Base-by-base conservation (phyloP, 2,113 vertebrate species). In the Myocastor coypus region DNA sequence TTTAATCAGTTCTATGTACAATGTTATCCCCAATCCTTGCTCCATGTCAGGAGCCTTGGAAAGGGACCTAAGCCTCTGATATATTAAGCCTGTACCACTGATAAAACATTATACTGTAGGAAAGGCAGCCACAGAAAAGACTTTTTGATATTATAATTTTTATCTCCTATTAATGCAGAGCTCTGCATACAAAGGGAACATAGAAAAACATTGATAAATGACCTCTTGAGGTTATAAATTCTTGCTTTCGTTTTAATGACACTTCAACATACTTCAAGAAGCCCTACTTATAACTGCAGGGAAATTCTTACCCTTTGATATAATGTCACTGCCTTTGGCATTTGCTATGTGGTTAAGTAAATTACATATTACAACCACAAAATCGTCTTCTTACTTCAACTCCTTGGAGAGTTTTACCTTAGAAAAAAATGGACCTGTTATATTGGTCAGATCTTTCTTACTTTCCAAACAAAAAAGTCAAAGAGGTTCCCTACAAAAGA, bases 301-400 rank as follows among this genome's bases (percentile, higher is more conserved):
- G 95, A 96, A 97, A 92, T 94, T 66, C 83, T 84, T 71, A 89
- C 32, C 52, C 83, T 96, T 78, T 96, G 87, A 90, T 89, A 81
- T 42, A 64, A 9, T 83, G 78, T 77, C 66, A 55, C 3, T 69
- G 57, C 46, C 91, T 91, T 88, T 97, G 94, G 22, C 73, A 97
- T 97, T 97, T 95, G 30, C 83, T 91, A 0, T 84, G 92, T 95
- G 95, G 91, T 89, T 96, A 91, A 93, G 8, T 84, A 89, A 90
- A 77, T 73, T 89, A 46, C 28, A 69, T 88, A 88, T 19, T 94
- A 83, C 96, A 98, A 94, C 91, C 85, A 80, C 16, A 83, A 73
- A 94, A 81, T 95, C 11, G 10, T 91, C 42, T 87, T 97, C 61
- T 96, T 59, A 95, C 26, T 80, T 91, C 63, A 75, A 17, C 94